Evolutionary conservation across 2,888 invertebrate species (phyloP), one percentile per base, ranked within the genome.

Genomic region (Idaea dimidiata): DNA sequence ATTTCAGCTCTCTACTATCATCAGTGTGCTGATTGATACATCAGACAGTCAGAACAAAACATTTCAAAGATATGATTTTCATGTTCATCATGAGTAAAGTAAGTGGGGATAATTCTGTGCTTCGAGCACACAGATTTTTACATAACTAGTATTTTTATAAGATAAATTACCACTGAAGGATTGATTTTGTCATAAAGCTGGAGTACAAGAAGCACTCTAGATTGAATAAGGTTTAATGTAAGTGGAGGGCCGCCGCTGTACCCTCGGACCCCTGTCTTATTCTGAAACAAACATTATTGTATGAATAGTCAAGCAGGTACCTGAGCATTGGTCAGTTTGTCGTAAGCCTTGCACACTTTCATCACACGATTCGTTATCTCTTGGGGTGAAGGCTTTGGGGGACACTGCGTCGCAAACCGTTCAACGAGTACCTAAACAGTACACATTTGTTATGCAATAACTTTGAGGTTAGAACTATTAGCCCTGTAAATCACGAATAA

Each of bases 151-250:
- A 17, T 31, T 43, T 32, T n/a, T 53, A 17, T 31, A 62, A 53
- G 24, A 57, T 59, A 57, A 63, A 54, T 93, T 97, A 99, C 99
- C 97, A 99, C 97, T 79, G 95, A 94, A 75, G 97, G 96, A 83
- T 97, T 95, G 93, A 99, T 94, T 96, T 99, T 99, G 94, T 99
- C 99, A 94, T 98, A 99, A 76, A 99, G 95, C 93, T 97, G 97
- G 81, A 99, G 95, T 72, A 99, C 98, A 91, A 99, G 96, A 80
- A 99, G 93, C 73, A 99, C 98, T 86, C 99, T 95, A 86, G 97
- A 96, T 84, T 94, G 91, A 88, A 99, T 96, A 80, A 97, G 94
- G 81, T 97, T 96, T 87, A 98, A 93, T 71, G 97, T 94, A 80
- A 97, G 93, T 72, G 97, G 97, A 72, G 95, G 94, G 81, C 95